These are phyloP conservation scores for Chalcis sispes DNA, from an alignment of 2,888 invertebrate genomes.

Conservation along the genomic window DNA sequence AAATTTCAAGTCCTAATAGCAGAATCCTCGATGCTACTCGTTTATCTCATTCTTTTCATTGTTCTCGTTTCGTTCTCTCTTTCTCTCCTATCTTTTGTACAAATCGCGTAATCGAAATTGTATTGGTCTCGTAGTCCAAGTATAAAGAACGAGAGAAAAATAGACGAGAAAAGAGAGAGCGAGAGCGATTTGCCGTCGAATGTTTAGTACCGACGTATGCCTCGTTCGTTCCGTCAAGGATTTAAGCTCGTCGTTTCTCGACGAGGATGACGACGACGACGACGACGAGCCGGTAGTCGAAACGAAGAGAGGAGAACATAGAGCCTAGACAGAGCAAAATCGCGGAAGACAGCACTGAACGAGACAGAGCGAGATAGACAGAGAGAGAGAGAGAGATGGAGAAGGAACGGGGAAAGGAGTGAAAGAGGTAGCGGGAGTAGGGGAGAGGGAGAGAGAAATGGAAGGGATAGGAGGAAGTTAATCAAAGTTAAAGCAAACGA, in stretches of 20 bases:
- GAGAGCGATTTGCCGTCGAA: too few species aligned
- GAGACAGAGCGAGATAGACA: neutral
- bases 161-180: neutral
- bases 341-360: too few species aligned
- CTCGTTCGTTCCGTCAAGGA: constrained; percentile 28
- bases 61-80: neutral
- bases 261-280: too few species aligned
- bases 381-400: neutral
- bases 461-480: constrained; percentile 62
- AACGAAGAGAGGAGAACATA: neutral
- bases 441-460: constrained; percentile 45
- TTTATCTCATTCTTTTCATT: neutral
- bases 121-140: constrained; percentile 29
- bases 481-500: constrained; percentile 71
- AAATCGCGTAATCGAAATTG: constrained; percentile 45
- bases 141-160: too few species aligned
- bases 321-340: constrained; percentile 3
- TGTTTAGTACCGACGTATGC: neutral
- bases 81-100: constrained; percentile 10
- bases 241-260: constrained; percentile 34
- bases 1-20: neutral
- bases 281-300: neutral
- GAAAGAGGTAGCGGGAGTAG: neutral
- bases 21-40: neutral
- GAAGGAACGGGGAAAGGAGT: too few species aligned